Base-by-base conservation (phyloP, 2,888 invertebrate species). In the Dicyrtomina minuta region DNA sequence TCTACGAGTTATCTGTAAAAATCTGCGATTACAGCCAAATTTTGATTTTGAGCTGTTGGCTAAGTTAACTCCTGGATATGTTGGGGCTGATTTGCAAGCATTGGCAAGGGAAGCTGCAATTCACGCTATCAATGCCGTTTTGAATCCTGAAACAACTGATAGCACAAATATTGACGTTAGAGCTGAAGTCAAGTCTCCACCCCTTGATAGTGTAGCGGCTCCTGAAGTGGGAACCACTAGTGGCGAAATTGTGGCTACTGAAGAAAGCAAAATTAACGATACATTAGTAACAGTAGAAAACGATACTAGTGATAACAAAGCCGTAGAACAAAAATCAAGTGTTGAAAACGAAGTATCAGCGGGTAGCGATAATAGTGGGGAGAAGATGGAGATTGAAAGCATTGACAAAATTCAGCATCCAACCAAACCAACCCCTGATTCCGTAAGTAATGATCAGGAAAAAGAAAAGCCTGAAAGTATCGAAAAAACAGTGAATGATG, bases 21-120 rank as follows among this genome's bases (percentile, higher is more conserved):
- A 87, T 65, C 83, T 96, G 68, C 86, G 87, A 66, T 82, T 96
- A 56, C 84, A 86, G 71, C 83, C 87, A 1, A 87, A 88, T 78
- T 87, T 96, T 77, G 88, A 90, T 81, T 88, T 89, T 79, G 84
- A 86, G 68, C 83, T 84, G 61, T 83, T 98, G 73, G 94, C 96
- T 26, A 88, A 89, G 79, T 85, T 90, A 62, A 96, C 96, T 8
- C 98, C 98, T 0, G 98, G 98, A 0, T 98, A 90, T 84, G 97
- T 97, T 43, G 98, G 96, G 15, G 96, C 94, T 4, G 96, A 99
- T 86, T 84, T 99, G 76, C 87, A 90, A 81, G 89, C 93, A 0
- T 84, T 97, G 66, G 88, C 91, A 0, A 87, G 92, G 73, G 93
- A 95, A 82, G 93, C 97, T 1, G 92, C 93, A 12, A 90, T 93